These are phyloP conservation scores for Microplitis demolitor DNA, from an alignment of 1,140 invertebrate species.

Conservation along the genomic window DNA sequence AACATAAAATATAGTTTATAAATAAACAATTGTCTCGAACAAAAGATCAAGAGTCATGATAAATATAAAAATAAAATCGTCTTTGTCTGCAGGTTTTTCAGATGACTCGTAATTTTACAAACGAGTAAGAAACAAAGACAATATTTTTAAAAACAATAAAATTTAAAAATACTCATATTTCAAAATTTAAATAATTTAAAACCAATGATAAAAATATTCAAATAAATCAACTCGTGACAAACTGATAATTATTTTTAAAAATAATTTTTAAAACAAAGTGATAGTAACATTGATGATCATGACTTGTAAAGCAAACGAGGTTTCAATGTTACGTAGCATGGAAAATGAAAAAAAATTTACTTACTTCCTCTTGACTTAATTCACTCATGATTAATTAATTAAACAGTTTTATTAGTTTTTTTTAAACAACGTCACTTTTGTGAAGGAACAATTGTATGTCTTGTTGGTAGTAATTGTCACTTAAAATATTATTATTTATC, in stretches of 20 bases:
- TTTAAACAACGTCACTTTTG: background rate
- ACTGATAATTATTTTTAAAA: background rate
- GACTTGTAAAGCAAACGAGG: conserved; percentile 4
- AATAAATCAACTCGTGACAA: no score
- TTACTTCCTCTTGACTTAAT: conserved; percentile 76
- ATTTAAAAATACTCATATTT: background rate
- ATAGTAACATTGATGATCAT: conserved; percentile 3
- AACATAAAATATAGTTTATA: background rate
- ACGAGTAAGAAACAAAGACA: conserved; percentile 12
- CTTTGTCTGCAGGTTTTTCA: conserved; percentile 3
- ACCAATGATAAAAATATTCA: no score
- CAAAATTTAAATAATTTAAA: no score
- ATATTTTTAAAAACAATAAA: background rate
- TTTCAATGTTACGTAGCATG: conserved; percentile 6
- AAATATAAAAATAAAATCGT: background rate
- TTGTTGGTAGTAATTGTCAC: background rate
- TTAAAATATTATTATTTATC: conserved; percentile 8
- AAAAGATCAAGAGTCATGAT: background rate
- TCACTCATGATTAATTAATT: conserved; percentile 67
- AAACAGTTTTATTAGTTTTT: conserved; percentile 9
- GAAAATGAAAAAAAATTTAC: conserved; percentile 28
- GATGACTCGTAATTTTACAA: background rate
- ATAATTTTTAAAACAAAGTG: background rate
- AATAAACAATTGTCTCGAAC: background rate
- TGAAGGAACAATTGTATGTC: background rate